Conservation (phyloP, 2,888 invertebrate species). For the Synergus laeviventris region DNA sequence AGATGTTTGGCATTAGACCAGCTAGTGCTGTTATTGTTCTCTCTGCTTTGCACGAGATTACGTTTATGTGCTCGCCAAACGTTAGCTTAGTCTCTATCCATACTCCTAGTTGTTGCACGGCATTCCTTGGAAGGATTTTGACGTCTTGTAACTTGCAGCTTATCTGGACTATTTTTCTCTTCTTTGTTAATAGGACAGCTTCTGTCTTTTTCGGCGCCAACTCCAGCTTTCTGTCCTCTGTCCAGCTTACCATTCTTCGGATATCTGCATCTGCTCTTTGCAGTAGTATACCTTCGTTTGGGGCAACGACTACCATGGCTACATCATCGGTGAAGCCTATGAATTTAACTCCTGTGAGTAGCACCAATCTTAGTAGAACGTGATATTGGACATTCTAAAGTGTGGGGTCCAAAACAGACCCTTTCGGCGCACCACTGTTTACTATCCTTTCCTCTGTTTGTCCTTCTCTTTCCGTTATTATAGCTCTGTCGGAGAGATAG, state of each 20-base stretch:
- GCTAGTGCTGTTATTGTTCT: conserved; percentile 35
- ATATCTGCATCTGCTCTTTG: no score
- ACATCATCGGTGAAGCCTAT: no score
- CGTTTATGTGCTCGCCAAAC: conserved; percentile 7
- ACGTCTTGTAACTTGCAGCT: background rate
- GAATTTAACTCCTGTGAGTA: no score
- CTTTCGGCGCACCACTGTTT: background rate
- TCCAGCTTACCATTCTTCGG: no score
- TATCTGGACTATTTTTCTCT: background rate
- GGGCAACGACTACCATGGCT: no score
- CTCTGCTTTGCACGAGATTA: conserved; percentile 33
- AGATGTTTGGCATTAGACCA: conserved; percentile 47
- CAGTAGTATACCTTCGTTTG: no score
- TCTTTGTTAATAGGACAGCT: background rate
- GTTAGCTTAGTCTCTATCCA: conserved; percentile 32
- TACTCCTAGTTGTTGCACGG: conserved; percentile 44
- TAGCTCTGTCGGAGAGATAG: background rate
- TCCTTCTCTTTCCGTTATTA: background rate
- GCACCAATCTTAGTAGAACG: background rate
- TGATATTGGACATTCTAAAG: background rate
- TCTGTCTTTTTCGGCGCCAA: background rate
- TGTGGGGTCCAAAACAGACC: no score
- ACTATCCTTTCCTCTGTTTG: background rate
- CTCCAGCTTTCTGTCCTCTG: no score
- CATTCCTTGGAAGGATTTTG: background rate